phyloP scores from a whole-genome alignment of 1,140 invertebrate species.

The Habropoda laboriosa region DNA sequence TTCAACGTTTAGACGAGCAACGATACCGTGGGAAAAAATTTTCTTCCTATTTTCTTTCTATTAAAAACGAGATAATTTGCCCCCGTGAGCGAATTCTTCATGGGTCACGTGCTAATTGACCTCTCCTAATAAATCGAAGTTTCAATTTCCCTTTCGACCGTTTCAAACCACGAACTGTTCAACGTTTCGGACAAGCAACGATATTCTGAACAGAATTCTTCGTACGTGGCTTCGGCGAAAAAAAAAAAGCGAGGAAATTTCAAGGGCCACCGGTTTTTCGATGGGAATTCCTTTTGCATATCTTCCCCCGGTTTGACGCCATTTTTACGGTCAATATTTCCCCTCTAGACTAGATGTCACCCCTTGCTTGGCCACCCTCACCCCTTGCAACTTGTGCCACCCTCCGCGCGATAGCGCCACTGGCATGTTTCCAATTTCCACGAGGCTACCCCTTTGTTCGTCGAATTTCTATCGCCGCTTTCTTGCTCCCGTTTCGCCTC shows the following conservation, averaged over 20 bases:
- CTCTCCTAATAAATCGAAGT: not conserved
- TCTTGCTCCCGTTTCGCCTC: slow-evolving; percentile 34
- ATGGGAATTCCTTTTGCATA: slow-evolving; percentile 45
- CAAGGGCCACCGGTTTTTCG: not conserved
- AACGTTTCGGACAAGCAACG: not conserved
- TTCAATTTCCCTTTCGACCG: not conserved
- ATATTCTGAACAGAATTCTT: not conserved
- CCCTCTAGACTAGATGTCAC: slow-evolving; percentile 73
- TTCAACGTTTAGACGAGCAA: not conserved
- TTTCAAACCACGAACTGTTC: not conserved
- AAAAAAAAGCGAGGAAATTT: not conserved
- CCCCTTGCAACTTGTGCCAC: slow-evolving; percentile 52
- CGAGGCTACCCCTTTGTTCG: slow-evolving; percentile 29
- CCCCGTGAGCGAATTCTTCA: no score
- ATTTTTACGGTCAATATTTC: slow-evolving; percentile 78
- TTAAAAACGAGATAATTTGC: not conserved
- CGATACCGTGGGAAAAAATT: no score
- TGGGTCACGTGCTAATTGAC: slow-evolving; percentile 2
- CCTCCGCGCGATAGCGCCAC: slow-evolving; percentile 69
- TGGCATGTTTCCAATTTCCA: slow-evolving; percentile 53
- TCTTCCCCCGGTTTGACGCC: slow-evolving; percentile 70
- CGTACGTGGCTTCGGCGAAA: not conserved
- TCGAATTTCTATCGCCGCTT: slow-evolving; percentile 11
- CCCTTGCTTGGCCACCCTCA: slow-evolving; percentile 52
- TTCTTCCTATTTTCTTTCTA: no score